phyloP scores from a whole-genome alignment of 1,140 invertebrate genomes.

The Spodoptera frugiperda region DNA sequence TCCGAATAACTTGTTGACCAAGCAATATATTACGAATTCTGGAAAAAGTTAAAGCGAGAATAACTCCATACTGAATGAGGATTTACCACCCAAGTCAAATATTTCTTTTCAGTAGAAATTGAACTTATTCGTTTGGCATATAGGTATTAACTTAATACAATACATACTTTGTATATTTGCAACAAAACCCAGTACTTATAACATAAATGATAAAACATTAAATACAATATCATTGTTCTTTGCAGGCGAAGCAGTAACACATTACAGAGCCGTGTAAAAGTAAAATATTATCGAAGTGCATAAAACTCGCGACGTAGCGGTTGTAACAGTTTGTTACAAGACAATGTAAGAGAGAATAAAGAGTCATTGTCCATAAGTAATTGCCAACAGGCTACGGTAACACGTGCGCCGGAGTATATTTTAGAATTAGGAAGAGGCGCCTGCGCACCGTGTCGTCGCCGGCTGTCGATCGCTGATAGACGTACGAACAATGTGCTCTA shows the following conservation, averaged over 20 bases:
- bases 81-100: too few relatives aligned
- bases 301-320: background rate
- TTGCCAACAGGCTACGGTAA: conserved; percentile 17
- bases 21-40: too few relatives aligned
- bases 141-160: too few relatives aligned
- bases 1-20: too few relatives aligned
- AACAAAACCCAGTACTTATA: background rate
- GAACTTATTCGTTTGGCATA: too few relatives aligned
- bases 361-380: conserved; percentile 35
- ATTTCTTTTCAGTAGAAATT: too few relatives aligned
- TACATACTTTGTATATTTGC: background rate
- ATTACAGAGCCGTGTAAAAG: background rate
- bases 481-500: conserved; percentile 44
- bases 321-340: background rate
- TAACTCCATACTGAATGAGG: too few relatives aligned
- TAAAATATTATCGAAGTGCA: background rate
- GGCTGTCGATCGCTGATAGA: conserved; percentile 49
- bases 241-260: background rate
- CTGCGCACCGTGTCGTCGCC: conserved; percentile 24
- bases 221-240: conserved; percentile 15
- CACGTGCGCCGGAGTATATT: conserved; percentile 53
- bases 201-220: background rate
- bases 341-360: conserved; percentile 22
- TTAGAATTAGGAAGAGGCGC: conserved; percentile 52
- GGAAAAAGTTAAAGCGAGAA: too few relatives aligned